These are phyloP conservation scores for Tachycineta bicolor DNA, from an alignment of 2,113 vertebrate species.

Conservation along the genomic window DNA sequence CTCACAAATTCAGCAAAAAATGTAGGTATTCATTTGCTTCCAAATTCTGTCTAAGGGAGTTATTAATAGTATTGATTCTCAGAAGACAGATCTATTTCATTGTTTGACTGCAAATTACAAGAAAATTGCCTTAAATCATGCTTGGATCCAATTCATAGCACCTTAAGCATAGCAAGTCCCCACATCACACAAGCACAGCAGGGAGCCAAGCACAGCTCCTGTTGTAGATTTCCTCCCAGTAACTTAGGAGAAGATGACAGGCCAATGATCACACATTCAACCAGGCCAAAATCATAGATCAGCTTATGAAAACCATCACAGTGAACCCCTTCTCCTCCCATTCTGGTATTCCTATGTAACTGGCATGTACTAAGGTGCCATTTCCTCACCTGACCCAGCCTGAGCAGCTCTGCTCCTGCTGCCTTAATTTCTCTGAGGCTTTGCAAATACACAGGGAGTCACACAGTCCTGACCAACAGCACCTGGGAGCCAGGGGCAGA, in stretches of 20 bases:
- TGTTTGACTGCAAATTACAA: background rate
- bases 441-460: background rate
- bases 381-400: background rate
- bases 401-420: background rate
- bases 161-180: background rate
- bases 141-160: background rate
- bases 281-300: background rate
- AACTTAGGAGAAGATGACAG: background rate
- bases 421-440: background rate
- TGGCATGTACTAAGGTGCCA: background rate
- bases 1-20: slow-evolving; percentile 20
- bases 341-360: background rate
- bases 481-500: background rate
- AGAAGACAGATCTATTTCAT: slow-evolving; percentile 12
- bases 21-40: background rate
- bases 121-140: slow-evolving; percentile 19
- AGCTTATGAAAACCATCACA: background rate
- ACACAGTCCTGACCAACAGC: background rate
- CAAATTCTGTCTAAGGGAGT: background rate
- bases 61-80: slow-evolving; percentile 24
- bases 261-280: background rate
- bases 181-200: background rate
- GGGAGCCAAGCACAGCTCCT: fast-evolving
- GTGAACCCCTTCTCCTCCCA: background rate
- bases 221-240: background rate